Evolutionary conservation across 2,113 vertebrate species (phyloP).

Genomic region (Aix galericulata): DNA sequence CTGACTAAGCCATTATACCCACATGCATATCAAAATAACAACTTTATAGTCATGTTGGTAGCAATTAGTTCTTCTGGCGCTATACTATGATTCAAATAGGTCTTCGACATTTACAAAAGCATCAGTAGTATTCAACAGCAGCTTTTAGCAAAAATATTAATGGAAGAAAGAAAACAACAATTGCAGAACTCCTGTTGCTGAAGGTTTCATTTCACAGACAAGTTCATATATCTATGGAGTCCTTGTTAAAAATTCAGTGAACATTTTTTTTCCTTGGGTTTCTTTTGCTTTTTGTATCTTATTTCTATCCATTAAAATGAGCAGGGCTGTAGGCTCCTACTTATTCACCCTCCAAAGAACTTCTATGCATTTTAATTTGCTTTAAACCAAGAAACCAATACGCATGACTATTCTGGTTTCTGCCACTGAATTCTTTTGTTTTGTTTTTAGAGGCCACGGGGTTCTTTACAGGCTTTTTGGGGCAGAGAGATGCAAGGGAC

Average conservation of each 20-base stretch:
- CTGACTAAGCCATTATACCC: neutral
- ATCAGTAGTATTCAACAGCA: neutral
- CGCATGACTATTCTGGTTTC: neutral
- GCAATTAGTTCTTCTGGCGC: neutral
- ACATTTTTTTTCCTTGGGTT: neutral
- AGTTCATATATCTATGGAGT: neutral
- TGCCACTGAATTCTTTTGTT: neutral
- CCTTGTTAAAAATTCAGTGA: neutral
- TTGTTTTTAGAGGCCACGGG: neutral
- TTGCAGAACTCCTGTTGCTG: neutral
- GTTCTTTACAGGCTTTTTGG: neutral
- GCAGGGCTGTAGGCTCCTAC: neutral
- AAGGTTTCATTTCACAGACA: neutral
- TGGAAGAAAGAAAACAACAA: neutral
- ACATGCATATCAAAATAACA: neutral
- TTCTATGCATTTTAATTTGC: neutral
- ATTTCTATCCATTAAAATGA: constrained; percentile 1
- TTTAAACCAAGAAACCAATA: neutral
- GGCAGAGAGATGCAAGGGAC: neutral
- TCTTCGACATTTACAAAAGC: neutral
- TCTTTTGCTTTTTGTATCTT: neutral
- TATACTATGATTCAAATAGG: rapidly evolving
- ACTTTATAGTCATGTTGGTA: neutral
- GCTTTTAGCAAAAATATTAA: neutral
- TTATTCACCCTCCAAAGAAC: neutral